Percentiles rank a stretch among this genome's conserved stretches.
These are phyloP conservation scores for Galeopterus variegatus DNA, from an alignment of 2,113 vertebrate genomes.

Conservation along the genomic window DNA sequence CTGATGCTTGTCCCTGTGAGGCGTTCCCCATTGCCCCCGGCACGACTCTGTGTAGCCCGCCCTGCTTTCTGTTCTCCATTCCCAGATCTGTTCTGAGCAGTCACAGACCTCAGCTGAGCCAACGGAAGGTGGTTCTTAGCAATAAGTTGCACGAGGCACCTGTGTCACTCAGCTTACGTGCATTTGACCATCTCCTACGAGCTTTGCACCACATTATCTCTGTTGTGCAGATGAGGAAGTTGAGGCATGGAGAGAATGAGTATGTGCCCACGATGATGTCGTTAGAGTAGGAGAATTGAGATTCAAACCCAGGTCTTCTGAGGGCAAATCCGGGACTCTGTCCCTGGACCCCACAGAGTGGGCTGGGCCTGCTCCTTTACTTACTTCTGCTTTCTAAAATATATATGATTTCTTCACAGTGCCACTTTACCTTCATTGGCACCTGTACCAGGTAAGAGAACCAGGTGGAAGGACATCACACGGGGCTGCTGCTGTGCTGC, in stretches of 20 bases:
- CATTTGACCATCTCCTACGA: neutral
- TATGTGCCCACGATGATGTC: neutral
- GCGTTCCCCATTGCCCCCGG: neutral
- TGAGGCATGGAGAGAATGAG: neutral
- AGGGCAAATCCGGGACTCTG: neutral
- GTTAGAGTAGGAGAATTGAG: neutral
- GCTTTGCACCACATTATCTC: neutral
- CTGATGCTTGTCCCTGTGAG: neutral
- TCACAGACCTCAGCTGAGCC: neutral
- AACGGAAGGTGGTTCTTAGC: neutral
- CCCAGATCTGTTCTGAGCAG: neutral
- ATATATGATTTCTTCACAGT: neutral
- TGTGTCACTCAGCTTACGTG: fast-evolving
- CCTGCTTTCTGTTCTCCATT: neutral
- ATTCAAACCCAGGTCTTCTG: neutral
- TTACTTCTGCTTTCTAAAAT: neutral
- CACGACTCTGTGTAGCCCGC: neutral
- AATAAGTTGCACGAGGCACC: neutral
- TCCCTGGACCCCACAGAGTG: neutral
- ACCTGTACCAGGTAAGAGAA: neutral
- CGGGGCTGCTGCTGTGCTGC: neutral
- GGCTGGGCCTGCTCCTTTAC: neutral
- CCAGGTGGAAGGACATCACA: neutral
- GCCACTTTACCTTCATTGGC: neutral
- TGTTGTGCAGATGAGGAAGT: neutral